Evolutionary conservation across 1,140 invertebrate genomes (phyloP), one percentile per base, ranked within the genome.

Genomic region (Drosophila mojavensis): DNA sequence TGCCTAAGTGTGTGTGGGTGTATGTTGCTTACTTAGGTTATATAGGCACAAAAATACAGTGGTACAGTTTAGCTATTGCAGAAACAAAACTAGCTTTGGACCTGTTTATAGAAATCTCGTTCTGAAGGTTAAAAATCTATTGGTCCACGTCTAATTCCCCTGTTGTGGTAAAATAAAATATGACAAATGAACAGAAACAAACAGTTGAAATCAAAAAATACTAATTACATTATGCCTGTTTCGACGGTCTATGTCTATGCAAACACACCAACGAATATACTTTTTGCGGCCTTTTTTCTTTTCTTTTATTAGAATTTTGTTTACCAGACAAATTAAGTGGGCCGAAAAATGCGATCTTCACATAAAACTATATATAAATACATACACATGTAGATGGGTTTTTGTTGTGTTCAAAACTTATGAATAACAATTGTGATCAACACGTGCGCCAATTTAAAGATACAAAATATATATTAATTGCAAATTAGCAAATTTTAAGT

Each of bases 11-110:
- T 33, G 33, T 9, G 7, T 33, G 30, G 7, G n/a, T 17, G 36
- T 17, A 9, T 50, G 47, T 71, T 36, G 10, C 28, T 45, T 51
- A 20, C 24, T 33, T 67, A 39, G 69, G 45, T 48, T 63, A 33
- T 53, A 56, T 69, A 59, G 50, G n/a, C 50, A 47, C 33, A 26
- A 17, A 59, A 24, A 59, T 30, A 54, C 41, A 68, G 48, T 24
- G 61, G 83, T 82, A 86, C 83, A 86, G 78, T 85, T 58, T 60
- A 28, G 41, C 69, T 45, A 11, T 71, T 47, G 1, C 9, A 17
- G 24, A 55, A 55, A 36, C 60, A 64, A 41, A 50, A n/a, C 61
- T 48, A 50, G 15, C 13, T 59, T 39, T 69, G 66, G 50, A 24
- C 48, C 50, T 56, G 15, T 55, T 20, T 81, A 51, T 39, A 28